These are phyloP conservation scores for Trichopoda pennipes DNA, from an alignment of 2,888 invertebrate genomes.

Conservation along the genomic window DNA sequence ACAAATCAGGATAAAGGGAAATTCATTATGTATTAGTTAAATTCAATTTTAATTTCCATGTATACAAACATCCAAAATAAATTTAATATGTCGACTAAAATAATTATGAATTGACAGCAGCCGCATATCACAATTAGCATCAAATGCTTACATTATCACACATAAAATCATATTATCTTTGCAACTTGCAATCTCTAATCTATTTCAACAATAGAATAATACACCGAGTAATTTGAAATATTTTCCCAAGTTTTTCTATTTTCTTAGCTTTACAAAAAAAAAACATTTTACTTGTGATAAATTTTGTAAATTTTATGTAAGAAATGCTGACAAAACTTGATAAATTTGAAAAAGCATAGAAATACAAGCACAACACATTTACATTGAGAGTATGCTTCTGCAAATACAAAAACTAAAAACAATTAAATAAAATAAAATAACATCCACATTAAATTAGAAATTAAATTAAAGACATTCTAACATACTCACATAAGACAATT, in stretches of 20 bases:
- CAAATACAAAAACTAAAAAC: neutral
- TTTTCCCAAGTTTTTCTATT: slow-evolving; percentile 3
- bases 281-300: slow-evolving; percentile 51
- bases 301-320: slow-evolving; percentile 40
- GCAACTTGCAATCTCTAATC: slow-evolving; percentile 10
- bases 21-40: too few species aligned
- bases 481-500: neutral
- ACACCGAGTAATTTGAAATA: neutral
- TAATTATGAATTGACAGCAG: too few species aligned
- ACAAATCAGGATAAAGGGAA: too few species aligned
- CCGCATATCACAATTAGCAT: too few species aligned
- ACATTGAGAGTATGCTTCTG: slow-evolving; percentile 4
- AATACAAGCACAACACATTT: slow-evolving; percentile 7
- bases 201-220: neutral
- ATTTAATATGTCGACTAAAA: too few species aligned
- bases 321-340: slow-evolving; percentile 51
- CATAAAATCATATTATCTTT: neutral
- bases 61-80: too few species aligned
- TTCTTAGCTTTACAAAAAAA: slow-evolving; percentile 1
- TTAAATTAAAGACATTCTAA: neutral
- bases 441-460: slow-evolving; percentile 20
- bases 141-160: too few species aligned
- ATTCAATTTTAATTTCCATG: too few species aligned
- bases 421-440: slow-evolving; percentile 10
- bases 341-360: slow-evolving; percentile 20